Percentiles rank a stretch among this genome's conserved stretches.
phyloP scores from a whole-genome alignment of 2,888 invertebrate genomes.

The Lissonota sp. region DNA sequence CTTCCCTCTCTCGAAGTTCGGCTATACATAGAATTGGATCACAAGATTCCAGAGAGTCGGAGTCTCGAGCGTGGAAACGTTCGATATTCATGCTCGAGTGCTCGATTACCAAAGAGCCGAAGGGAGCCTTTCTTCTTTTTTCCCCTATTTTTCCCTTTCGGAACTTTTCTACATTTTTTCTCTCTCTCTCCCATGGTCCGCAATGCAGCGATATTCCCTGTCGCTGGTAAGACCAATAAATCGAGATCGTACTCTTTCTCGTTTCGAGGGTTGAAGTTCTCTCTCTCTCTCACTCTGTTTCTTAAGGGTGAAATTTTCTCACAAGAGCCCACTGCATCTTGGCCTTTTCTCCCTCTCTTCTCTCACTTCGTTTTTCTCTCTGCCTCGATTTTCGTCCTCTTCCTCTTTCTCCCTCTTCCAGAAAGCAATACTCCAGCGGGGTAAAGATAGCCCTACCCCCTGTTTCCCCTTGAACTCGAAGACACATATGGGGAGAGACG shows the following conservation, averaged over 20 bases:
- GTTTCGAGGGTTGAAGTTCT: neutral
- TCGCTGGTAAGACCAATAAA: constrained; percentile 50
- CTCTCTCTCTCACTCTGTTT: constrained; percentile 17
- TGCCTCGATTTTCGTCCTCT: neutral
- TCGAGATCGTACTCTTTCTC: constrained; percentile 41
- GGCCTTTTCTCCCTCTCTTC: constrained; percentile 10
- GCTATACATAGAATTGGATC: neutral
- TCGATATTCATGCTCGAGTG: constrained; percentile 62
- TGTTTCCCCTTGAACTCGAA: constrained; percentile 6
- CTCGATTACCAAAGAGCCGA: constrained; percentile 53
- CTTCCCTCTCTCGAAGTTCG: neutral
- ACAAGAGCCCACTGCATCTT: constrained; percentile 18
- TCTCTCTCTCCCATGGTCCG: constrained; percentile 26
- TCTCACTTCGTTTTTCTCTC: neutral
- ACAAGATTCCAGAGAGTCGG: constrained; percentile 35
- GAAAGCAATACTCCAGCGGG: constrained; percentile 18
- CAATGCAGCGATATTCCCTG: constrained; percentile 54
- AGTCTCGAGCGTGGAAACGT: constrained; percentile 42
- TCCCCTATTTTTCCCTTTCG: constrained; percentile 37
- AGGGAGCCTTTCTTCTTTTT: constrained; percentile 26
- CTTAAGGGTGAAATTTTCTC: constrained; percentile 16
- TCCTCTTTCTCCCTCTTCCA: neutral
- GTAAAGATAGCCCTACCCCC: constrained; percentile 22
- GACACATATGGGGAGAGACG: constrained; percentile 47
- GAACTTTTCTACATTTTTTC: constrained; percentile 32